Percentiles rank a stretch among this genome's conserved stretches.
Conservation (phyloP, 1,140 invertebrate species). For the Microplitis mediator region DNA sequence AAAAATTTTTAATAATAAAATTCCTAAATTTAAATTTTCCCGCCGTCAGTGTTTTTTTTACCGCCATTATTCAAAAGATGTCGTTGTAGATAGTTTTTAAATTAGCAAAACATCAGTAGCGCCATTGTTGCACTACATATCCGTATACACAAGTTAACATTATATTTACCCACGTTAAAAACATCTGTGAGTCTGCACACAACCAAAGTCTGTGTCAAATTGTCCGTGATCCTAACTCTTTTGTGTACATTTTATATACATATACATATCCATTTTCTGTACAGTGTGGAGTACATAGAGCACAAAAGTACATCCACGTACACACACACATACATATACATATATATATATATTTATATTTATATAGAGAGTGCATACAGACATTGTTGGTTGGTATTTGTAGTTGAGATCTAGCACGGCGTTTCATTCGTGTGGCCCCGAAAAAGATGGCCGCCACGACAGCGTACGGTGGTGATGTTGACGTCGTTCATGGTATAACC, state of each 20-base stretch:
- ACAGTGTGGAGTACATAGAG: neutral
- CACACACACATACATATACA: too few species aligned
- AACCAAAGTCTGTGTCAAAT: neutral
- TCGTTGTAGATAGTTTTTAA: neutral
- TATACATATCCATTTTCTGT: neutral
- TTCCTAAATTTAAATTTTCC: neutral
- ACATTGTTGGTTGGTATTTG: conserved; percentile 13
- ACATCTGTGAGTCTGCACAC: too few species aligned
- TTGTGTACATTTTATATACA: neutral
- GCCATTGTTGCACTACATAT: neutral
- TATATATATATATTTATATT: neutral
- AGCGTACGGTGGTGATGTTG: conserved; percentile 61
- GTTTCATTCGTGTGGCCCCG: conserved; percentile 32
- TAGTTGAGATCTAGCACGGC: conserved; percentile 14
- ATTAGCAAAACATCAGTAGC: neutral
- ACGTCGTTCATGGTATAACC: conserved; percentile 49
- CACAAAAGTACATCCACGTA: too few species aligned
- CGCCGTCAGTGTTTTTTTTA: neutral
- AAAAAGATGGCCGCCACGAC: conserved; percentile 61
- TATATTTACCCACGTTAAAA: too few species aligned
- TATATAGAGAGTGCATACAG: neutral
- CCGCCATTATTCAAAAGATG: neutral
- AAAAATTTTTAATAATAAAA: too few species aligned
- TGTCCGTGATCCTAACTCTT: neutral
- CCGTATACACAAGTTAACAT: too few species aligned